These are phyloP conservation scores for Araneus ventricosus DNA, from an alignment of 1,140 invertebrate species.

Conservation along the genomic window DNA sequence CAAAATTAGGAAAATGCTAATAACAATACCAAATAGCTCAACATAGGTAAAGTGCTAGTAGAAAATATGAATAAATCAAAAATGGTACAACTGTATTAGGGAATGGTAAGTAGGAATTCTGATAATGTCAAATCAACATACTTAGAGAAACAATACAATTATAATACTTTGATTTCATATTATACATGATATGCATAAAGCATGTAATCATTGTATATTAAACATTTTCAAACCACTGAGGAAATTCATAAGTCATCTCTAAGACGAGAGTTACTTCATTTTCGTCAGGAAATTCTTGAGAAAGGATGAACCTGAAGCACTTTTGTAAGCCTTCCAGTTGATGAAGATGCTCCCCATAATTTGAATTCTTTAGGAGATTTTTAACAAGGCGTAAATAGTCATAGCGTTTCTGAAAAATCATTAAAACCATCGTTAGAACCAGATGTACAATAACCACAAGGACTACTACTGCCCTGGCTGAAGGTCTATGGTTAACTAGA, in stretches of 20 bases:
- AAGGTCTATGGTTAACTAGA: too few relatives aligned
- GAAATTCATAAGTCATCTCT: slow-evolving; percentile 59
- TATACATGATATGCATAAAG: slow-evolving; percentile 20
- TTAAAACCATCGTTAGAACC: not conserved
- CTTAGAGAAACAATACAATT: not conserved
- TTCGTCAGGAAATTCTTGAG: slow-evolving; percentile 67
- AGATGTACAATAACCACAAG: too few relatives aligned
- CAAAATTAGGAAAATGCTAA: too few relatives aligned
- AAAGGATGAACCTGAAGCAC: slow-evolving; percentile 53
- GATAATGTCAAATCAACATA: not conserved
- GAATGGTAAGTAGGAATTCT: too few relatives aligned
- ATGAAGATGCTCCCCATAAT: slow-evolving; percentile 59
- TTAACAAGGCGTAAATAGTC: slow-evolving; percentile 46
- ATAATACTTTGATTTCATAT: slow-evolving; percentile 37
- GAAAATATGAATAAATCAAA: too few relatives aligned
- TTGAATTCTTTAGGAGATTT: slow-evolving; percentile 67
- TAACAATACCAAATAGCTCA: too few relatives aligned
- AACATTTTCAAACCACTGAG: slow-evolving; percentile 45
- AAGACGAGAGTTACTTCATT: slow-evolving; percentile 44
- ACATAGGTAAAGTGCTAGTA: too few relatives aligned
- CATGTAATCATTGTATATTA: not conserved
- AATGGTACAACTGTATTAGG: too few relatives aligned
- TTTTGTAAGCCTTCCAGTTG: slow-evolving; percentile 60
- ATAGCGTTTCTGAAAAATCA: slow-evolving; percentile 52
- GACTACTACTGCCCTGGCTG: too few relatives aligned